Evolutionary conservation across 1,140 invertebrate genomes (phyloP), one percentile per base, ranked within the genome.

Genomic region (Drosophila yakuba): DNA sequence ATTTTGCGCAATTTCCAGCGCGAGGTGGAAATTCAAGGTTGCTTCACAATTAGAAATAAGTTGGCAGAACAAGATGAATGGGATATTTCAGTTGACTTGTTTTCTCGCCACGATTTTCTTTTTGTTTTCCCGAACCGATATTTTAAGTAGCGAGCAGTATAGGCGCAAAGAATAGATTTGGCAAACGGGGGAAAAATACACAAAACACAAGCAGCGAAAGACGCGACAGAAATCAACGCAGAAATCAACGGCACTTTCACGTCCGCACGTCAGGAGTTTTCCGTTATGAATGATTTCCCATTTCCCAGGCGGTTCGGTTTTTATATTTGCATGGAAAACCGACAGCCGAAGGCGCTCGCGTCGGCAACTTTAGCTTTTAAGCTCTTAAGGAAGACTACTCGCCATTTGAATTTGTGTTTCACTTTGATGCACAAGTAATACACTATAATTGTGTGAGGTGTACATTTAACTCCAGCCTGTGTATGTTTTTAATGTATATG

Each of bases 321-420:
- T 83, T 89, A 88, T 88, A 88, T 89, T 89, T 80, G 84, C 74
- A 85, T 85, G 83, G 83, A 32, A 32, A 32, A 10, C 32, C 32
- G 32, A 88, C 36, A 85, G 51, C 59, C 74, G 64, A 75, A 59
- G 41, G 72, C 51, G 55, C 39, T 81, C 68, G 74, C 68, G 74
- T 64, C 54, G 79, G 55, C 60, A 63, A 52, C 43, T 67, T 52
- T 35, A 51, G 48, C 48, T 51, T 51, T 51, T 51, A 51, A 51
- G 48, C 48, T 51, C 48, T 35, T 51, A 35, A 35, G 14, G 25
- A 51, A 17, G 8, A 51, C 48, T 51, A 11, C 15, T 51, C 38
- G 15, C 15, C 17, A 17, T 14, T 39, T 39, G 20, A 20, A 20
- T 2, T 2, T 20, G 20, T 20, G 10, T 39, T 39, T 39, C 14